Base-by-base conservation (phyloP, 2,113 vertebrate genomes). In the Todiramphus saurophagus region DNA sequence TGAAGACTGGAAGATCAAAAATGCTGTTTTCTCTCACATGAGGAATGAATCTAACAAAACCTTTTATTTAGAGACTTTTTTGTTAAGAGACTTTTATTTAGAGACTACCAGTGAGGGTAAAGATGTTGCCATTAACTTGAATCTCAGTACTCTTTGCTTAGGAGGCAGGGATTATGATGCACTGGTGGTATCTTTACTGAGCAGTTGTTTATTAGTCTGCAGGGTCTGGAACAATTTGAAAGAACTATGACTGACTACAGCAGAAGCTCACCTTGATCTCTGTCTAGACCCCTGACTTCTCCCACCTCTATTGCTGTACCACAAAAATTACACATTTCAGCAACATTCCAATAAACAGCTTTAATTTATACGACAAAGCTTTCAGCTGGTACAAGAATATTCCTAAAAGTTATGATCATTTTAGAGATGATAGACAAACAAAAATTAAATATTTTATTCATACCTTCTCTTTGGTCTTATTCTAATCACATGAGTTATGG, bases 381-480 rank as follows among this genome's bases (percentile, higher is more conserved):
- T 48, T 9, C 8, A 58, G 27, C 20, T 53, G 6, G 11, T 8
- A 4, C 7, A 2, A 62, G 2, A 3, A 41, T 73, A n/a, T 4
- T n/a, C 73, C 28, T 58, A 73, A 90, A 92, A 83, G 21, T 13
- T 3, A 0, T 20, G 43, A 35, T 35, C 0, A 31, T 64, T 82
- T 92, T 37, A n/a, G 19, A 13, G 13, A 50, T 11, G 15, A 43
- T 25, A 75, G 19, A 78, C 7, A 86, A 78, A 28, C 1, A 2
- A 11, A 85, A 68, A 6, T 46, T 25, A 31, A 63, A 8, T 44
- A 48, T 70, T 67, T 67, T 58, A n/a, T 76, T 77, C 35, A 66
- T 31, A 6, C 5, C 15, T 51, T 83, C 21, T 56, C 4, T 74
- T 77, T 1, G 0, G 2, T 66, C 25, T 62, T 46, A 31, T 58